Percentiles rank a stretch among this genome's conserved stretches.
Conservation (phyloP, 2,888 invertebrate genomes). For the Periphyllus acericola region DNA sequence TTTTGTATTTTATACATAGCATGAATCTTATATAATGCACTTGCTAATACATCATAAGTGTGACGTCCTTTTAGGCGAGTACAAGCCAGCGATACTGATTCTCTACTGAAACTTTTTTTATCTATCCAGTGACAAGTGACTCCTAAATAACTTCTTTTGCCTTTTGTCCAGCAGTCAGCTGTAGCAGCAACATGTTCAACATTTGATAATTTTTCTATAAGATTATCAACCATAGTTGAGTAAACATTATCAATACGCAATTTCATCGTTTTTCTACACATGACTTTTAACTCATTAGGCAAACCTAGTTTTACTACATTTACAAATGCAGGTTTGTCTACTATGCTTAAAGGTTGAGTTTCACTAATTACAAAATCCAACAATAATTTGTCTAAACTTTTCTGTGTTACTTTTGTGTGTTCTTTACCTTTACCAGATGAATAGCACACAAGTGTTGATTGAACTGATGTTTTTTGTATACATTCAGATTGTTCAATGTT, state of each 20-base stretch:
- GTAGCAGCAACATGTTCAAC: slow-evolving; percentile 11
- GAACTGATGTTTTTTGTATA: slow-evolving; percentile 13
- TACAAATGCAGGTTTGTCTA: slow-evolving; percentile 22
- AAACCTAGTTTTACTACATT: slow-evolving; percentile 24
- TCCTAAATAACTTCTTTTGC: slow-evolving; percentile 19
- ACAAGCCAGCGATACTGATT: slow-evolving; percentile 27
- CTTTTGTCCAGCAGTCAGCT: slow-evolving; percentile 36
- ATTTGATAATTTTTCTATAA: neutral
- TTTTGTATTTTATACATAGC: slow-evolving; percentile 38
- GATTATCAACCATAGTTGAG: slow-evolving; percentile 1
- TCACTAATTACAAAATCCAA: slow-evolving; percentile 34
- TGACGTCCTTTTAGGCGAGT: slow-evolving; percentile 14
- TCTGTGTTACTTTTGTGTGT: slow-evolving; percentile 1
- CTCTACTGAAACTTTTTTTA: neutral
- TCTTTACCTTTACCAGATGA: neutral
- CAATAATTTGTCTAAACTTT: slow-evolving; percentile 17
- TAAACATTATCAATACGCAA: slow-evolving; percentile 10
- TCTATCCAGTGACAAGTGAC: slow-evolving; percentile 43
- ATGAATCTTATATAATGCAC: slow-evolving; percentile 31
- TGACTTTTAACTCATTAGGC: slow-evolving; percentile 19
- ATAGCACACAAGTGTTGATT: slow-evolving; percentile 14
- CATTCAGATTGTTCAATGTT: slow-evolving; percentile 4
- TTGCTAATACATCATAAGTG: slow-evolving; percentile 30
- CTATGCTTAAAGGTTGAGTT: slow-evolving; percentile 31
- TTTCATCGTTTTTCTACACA: slow-evolving; percentile 33